phyloP scores from a whole-genome alignment of 2,888 invertebrate genomes.

The Watsonalla binaria region DNA sequence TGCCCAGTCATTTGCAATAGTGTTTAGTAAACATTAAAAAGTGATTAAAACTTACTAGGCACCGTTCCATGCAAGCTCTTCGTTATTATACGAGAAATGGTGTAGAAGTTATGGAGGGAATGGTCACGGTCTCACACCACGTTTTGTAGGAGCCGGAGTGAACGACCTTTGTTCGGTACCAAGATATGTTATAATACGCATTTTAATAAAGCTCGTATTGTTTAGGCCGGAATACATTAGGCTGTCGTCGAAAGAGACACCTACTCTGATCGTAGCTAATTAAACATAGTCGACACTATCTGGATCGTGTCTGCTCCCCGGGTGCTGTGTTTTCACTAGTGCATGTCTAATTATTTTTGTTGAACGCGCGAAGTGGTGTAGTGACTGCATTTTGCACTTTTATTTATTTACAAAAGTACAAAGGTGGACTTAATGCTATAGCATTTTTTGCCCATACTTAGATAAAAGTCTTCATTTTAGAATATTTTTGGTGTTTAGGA shows the following conservation, averaged over 20 bases:
- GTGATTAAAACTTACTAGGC: slow-evolving; percentile 10
- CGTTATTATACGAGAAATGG: slow-evolving; percentile 6
- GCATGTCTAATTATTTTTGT: neutral
- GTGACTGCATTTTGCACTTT: neutral
- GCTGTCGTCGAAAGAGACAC: slow-evolving; percentile 43
- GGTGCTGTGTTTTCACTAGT: neutral
- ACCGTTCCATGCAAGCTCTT: neutral
- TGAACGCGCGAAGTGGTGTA: no score
- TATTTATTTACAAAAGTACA: no score
- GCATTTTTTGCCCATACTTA: no score
- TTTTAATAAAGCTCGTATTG: slow-evolving; percentile 70
- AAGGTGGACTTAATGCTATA: no score
- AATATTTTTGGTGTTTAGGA: no score
- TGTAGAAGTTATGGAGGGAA: slow-evolving; percentile 39
- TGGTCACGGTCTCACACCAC: slow-evolving; percentile 59
- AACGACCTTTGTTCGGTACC: slow-evolving; percentile 63
- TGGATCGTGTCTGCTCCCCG: slow-evolving; percentile 17
- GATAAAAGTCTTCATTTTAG: no score
- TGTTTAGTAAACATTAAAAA: slow-evolving; percentile 11
- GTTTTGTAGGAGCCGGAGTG: slow-evolving; percentile 54
- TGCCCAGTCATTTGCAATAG: neutral
- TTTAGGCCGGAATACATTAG: slow-evolving; percentile 64
- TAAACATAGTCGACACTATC: slow-evolving; percentile 21
- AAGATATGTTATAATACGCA: slow-evolving; percentile 69
- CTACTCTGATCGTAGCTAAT: slow-evolving; percentile 23